These are phyloP conservation scores for Tetanocera ferruginea DNA, from an alignment of 2,888 invertebrate genomes.

Conservation along the genomic window DNA sequence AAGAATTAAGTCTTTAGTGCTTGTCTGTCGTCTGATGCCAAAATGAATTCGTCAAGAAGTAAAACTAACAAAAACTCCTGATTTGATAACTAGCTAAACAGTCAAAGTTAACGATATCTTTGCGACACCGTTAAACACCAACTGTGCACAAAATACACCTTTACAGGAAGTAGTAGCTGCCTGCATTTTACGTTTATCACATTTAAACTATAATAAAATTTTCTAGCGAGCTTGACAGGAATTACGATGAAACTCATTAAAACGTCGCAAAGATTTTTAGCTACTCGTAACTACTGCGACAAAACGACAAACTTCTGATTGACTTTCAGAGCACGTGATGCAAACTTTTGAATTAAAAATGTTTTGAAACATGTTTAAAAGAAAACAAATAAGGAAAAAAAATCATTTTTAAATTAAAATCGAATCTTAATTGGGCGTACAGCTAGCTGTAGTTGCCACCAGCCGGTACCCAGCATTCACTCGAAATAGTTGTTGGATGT, in stretches of 20 bases:
- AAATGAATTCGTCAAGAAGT: too few species aligned
- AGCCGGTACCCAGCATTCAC: background rate
- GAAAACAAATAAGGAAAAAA: background rate
- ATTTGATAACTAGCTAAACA: too few species aligned
- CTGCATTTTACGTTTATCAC: too few species aligned
- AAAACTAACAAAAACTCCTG: too few species aligned
- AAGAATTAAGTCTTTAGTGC: too few species aligned
- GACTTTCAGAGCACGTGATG: background rate
- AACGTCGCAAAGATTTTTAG: background rate
- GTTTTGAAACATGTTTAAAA: background rate
- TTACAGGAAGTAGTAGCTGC: too few species aligned
- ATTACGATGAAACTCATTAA: background rate
- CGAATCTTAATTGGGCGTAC: constrained; percentile 15
- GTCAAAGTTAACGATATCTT: too few species aligned
- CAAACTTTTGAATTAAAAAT: background rate
- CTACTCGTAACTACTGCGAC: background rate
- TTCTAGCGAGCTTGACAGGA: too few species aligned
- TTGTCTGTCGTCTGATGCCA: too few species aligned
- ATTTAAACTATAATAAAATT: too few species aligned
- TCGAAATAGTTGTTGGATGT: background rate
- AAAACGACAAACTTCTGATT: background rate
- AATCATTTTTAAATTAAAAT: constrained; percentile 23
- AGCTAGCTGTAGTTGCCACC: background rate
- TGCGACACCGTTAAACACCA: too few species aligned
- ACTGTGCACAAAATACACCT: too few species aligned